Evolutionary conservation across 2,797 vertebrate genomes (phyloP), one percentile per base, ranked within the genome.

Genomic region (Aulostomus chinensis): DNA sequence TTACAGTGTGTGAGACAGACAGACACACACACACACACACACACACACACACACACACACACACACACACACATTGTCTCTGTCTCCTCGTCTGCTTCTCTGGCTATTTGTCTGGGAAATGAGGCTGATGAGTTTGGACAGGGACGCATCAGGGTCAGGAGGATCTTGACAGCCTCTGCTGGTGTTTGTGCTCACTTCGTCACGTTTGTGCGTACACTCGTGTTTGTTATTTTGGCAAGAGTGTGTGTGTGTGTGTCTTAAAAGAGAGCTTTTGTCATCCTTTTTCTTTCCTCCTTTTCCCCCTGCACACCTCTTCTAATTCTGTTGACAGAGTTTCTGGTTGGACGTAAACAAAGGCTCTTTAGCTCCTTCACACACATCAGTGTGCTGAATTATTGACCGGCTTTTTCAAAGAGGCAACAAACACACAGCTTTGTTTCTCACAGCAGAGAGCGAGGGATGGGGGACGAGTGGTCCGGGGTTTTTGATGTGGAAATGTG

Each of bases 371-470:
- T 39, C 6, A 2, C 30, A 28, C 33, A 35, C 51, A 68, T 76
- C 65, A 29, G 4, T 24, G 40, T 54, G 50, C 68, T 80, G 68
- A 78, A 81, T 76, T 73, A 73, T 75, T 76, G 70, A 81, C 67
- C 62, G 1, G 16, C 37, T 48, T 61, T 55, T 79, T 58, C 45
- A 58, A 37, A 53, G 35, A 38, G 58, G 45, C 48, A n/a, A n/a
- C n/a, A n/a, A 20, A 17, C 43, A 8, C 53, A 2, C 3, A n/a
- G 49, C 62, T 63, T 42, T 46, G 52, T 59, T 65, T 56, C 33
- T 64, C 53, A 8, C 9, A 2, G 20, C 46, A n/a, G n/a, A 20
- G 38, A 25, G 41, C 24, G 49, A 15, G 2, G 41, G 49, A 5
- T 3, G 2, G 38, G 41, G 49, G 40, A 30, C 10, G 35, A n/a